Base-by-base conservation (phyloP, 1,140 invertebrate genomes). In the Drosophila nannoptera region DNA sequence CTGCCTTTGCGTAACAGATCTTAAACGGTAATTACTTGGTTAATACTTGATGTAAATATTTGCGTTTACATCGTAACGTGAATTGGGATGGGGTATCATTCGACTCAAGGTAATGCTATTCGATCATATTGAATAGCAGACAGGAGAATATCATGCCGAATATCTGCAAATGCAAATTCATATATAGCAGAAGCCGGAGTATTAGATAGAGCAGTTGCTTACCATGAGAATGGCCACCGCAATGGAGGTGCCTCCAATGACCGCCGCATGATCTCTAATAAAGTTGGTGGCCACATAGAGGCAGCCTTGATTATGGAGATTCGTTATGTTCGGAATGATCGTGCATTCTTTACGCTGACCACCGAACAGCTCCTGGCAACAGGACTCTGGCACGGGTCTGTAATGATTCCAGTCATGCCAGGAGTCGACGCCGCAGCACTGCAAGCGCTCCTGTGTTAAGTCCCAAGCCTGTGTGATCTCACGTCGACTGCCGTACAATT, bases 401-500 rank as follows among this genome's bases (percentile, higher is more conserved):
- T 92, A 91, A 94, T 95, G 96, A 72, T 92, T 91, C 96, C 96
- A 97, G 84, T 97, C 94, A 50, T 91, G 90, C 84, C 92, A 94
- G 50, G 90, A 91, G 52, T 91, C 92, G 2, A 97, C 94, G 12
- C 96, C 96, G 78, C 96, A 97, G 89, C 96, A 97, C 77, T 95
- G 92, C 40, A 97, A 90, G 90, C 95, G 90, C 7, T 92, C 92
- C 81, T 97, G 96, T 0, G 95, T 95, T 58, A 93, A 92, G 77
- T 96, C 95, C 96, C 96, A 97, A 1, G 95, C 94, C 38, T 93
- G 91, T 8, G 93, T 95, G 36, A 95, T 92, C 35, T 92, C 91
- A 45, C 91, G 90, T 9, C 92, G 92, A 7, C 91, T 91, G 38
- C 93, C 93, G 87, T 97, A 96, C 36, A 92, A 90, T 4, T 92